Conservation (phyloP, 2,113 vertebrate genomes). For the Sigmodon hispidus region DNA sequence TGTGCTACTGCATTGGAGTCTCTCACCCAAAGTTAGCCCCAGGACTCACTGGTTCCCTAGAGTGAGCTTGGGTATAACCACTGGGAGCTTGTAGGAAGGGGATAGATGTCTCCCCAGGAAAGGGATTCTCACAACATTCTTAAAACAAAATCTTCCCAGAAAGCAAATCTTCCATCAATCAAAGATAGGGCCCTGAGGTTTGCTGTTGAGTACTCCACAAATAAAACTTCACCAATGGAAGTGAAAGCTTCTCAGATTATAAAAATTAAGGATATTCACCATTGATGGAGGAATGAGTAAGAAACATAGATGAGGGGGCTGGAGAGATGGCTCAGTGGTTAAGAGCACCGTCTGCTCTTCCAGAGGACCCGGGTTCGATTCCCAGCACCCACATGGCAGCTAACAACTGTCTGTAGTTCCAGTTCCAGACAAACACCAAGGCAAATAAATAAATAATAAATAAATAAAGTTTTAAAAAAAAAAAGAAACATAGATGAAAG, state of each 20-base stretch:
- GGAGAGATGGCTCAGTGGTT: too few species aligned
- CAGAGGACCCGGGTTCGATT: too few species aligned
- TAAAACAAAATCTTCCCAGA: background rate
- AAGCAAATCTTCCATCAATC: background rate
- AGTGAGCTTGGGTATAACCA: background rate
- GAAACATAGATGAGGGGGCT: background rate
- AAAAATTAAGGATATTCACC: background rate
- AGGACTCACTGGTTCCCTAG: background rate
- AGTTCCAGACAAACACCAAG: too few species aligned
- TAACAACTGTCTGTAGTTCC: too few species aligned
- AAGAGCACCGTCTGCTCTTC: too few species aligned
- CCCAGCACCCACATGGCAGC: too few species aligned
- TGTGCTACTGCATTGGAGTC: background rate
- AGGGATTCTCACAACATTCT: background rate
- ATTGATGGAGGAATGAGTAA: background rate
- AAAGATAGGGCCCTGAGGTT: background rate
- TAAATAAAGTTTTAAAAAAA: too few species aligned
- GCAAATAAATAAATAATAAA: too few species aligned
- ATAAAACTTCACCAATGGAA: too few species aligned
- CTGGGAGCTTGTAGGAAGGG: background rate
- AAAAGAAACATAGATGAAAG: background rate
- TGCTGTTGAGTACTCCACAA: too few species aligned
- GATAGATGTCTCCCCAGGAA: background rate
- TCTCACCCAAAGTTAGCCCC: background rate
- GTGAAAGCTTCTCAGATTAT: too few species aligned